Conservation (phyloP, 1,140 invertebrate species). For the Propsilocerus akamusi region DNA sequence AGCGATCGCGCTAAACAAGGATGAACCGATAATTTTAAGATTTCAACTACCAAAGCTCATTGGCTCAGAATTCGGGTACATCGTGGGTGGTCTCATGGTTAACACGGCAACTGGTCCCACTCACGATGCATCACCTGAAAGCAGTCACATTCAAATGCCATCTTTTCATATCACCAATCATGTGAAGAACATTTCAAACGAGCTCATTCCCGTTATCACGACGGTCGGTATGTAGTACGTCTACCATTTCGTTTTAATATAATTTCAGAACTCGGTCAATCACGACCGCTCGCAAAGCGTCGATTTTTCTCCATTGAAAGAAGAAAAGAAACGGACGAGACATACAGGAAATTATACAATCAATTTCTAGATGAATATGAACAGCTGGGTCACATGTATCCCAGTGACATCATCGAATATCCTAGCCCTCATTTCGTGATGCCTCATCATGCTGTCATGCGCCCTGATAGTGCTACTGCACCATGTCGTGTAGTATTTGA, state of each 20-base stretch:
- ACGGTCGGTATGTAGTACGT: conserved; percentile 11
- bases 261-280: conserved; percentile 6
- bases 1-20: no score
- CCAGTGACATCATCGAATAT: conserved; percentile 1
- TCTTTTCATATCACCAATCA: conserved; percentile 9
- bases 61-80: no score
- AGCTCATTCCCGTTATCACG: conserved; percentile 8
- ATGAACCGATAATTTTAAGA: no score
- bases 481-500: conserved; percentile 17
- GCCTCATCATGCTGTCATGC: conserved; percentile 15
- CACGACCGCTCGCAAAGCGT: conserved; percentile 9
- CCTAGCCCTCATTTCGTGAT: conserved; percentile 11
- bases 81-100: no score
- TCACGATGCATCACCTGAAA: no score
- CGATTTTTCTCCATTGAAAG: conserved; percentile 12
- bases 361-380: conserved; percentile 16
- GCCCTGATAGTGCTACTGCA: conserved; percentile 10
- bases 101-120: no score
- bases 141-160: no score
- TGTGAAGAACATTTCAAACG: conserved; percentile 12
- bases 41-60: no score
- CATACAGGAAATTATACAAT: conserved; percentile 11
- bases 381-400: conserved; percentile 12
- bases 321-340: conserved; percentile 7
- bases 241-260: conserved; percentile 13